A percentile compares a stretch with the other conserved stretches of the same genome.
Conservation (phyloP, 2,797 vertebrate species). For the Scolopax rusticola region DNA sequence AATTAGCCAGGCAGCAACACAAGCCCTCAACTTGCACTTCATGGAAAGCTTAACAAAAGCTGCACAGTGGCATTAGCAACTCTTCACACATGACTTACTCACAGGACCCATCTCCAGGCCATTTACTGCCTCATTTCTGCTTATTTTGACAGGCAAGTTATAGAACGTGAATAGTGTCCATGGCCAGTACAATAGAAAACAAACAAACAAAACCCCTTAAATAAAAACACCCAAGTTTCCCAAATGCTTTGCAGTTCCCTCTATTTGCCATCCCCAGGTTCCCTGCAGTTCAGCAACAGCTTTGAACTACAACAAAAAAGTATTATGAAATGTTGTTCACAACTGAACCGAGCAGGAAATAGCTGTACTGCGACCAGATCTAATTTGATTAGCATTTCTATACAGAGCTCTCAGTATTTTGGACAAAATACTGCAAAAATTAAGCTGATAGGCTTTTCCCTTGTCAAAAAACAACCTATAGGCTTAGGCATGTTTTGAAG, state of each 20-base stretch:
- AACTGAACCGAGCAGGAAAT: background rate
- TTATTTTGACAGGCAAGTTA: background rate
- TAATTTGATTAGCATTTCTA: background rate
- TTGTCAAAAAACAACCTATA: background rate
- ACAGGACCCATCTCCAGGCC: background rate
- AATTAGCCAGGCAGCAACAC: background rate
- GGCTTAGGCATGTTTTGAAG: background rate
- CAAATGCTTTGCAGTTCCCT: background rate
- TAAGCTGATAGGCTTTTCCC: background rate
- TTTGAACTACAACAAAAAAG: background rate
- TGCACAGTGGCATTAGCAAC: background rate
- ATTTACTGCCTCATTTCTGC: background rate
- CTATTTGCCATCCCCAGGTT: background rate
- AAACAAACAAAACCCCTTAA: background rate
- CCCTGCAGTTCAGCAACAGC: background rate
- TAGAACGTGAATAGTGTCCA: accelerated
- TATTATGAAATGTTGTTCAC: background rate
- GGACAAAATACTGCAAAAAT: background rate
- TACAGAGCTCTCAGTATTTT: background rate
- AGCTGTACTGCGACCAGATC: background rate
- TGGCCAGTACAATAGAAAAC: background rate
- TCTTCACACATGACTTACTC: background rate
- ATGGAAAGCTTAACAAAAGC: background rate
- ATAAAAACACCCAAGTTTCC: background rate
- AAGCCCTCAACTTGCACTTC: background rate